phyloP scores from a whole-genome alignment of 2,113 vertebrate genomes.

The Galemys pyrenaicus region DNA sequence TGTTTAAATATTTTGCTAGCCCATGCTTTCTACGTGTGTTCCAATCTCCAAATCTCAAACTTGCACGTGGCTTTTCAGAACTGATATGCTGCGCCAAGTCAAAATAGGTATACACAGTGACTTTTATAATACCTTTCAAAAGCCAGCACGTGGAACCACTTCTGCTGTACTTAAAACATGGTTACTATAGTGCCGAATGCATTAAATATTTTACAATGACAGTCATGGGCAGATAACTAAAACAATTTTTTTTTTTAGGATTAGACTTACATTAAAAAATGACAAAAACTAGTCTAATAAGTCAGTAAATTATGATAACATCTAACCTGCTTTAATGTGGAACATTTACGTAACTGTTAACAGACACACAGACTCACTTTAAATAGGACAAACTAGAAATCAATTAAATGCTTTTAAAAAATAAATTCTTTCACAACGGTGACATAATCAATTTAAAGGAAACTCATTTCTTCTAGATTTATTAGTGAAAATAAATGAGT shows the following conservation, averaged over 20 bases:
- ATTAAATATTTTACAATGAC: constrained; percentile 63
- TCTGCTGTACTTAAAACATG: constrained; percentile 52
- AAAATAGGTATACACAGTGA: constrained; percentile 60
- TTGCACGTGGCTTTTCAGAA: constrained; percentile 81
- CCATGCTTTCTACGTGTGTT: constrained; percentile 76
- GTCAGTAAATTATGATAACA: constrained; percentile 85
- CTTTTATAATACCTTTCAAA: constrained; percentile 47
- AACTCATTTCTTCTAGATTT: constrained; percentile 34
- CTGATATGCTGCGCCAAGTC: constrained; percentile 82
- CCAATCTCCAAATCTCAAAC: constrained; percentile 79
- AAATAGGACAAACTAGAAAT: constrained; percentile 78
- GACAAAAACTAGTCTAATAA: constrained; percentile 77
- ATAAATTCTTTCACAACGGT: too few species aligned
- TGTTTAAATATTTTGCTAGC: constrained; percentile 78
- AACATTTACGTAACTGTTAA: constrained; percentile 85
- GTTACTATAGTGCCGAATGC: constrained; percentile 68
- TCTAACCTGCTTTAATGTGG: constrained; percentile 87
- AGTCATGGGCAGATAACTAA: constrained; percentile 79
- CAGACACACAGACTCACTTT: constrained; percentile 74
- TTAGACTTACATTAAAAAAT: constrained; percentile 80
- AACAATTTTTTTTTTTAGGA: constrained; percentile 73
- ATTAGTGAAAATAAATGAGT: constrained; percentile 52
- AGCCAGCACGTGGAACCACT: constrained; percentile 76
- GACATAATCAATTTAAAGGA: constrained; percentile 55
- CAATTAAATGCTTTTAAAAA: constrained; percentile 65